Evolutionary conservation across 1,140 invertebrate species (phyloP), one percentile per base, ranked within the genome.

Genomic region (Drosophila tropicalis): DNA sequence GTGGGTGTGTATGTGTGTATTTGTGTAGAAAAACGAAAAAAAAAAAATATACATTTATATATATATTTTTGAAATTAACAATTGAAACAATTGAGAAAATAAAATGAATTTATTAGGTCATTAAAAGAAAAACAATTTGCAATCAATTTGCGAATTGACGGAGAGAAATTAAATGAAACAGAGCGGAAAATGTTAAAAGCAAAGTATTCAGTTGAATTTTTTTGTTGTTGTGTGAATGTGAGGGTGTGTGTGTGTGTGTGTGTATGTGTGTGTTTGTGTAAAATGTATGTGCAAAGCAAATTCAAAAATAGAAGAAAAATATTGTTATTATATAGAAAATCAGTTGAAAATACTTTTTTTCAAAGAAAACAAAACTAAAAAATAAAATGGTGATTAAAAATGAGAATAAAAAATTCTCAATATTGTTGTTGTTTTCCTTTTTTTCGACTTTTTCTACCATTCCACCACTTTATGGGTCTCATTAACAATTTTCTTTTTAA

Each of bases 271-370:
- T 80, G n/a, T 22, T 9, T 7, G n/a, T 15, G 22, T 25, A 29
- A 32, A 13, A 15, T 69, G 58, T 70, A 40, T 84, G 85, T 74
- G 78, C 77, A 89, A 89, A 90, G 75, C 71, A 83, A 80, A 72
- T 70, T 85, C 61, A 78, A 71, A 86, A 85, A 77, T 82, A 86
- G 83, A 86, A 89, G 85, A 89, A 72, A 81, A 90, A 89, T 71
- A 76, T 68, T 71, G 44, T 66, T 69, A 47, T 78, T 72, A 40
- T 71, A 51, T 51, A 36, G 34, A 54, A 86, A 78, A 86, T 91
- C 89, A 89, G 83, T 87, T 69, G 41, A 58, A 51, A 58, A 67
- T 55, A 36, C 62, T 67, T 63, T 56, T 64, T 63, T 66, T 15
- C 5, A 29, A 56, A 32, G 25, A 12, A 56, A 55, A 19, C 6